A percentile compares a stretch with the other conserved stretches of the same genome.
phyloP scores from a whole-genome alignment of 92 coral and sea anemone genomes.

The Zoanthus solanderi region DNA sequence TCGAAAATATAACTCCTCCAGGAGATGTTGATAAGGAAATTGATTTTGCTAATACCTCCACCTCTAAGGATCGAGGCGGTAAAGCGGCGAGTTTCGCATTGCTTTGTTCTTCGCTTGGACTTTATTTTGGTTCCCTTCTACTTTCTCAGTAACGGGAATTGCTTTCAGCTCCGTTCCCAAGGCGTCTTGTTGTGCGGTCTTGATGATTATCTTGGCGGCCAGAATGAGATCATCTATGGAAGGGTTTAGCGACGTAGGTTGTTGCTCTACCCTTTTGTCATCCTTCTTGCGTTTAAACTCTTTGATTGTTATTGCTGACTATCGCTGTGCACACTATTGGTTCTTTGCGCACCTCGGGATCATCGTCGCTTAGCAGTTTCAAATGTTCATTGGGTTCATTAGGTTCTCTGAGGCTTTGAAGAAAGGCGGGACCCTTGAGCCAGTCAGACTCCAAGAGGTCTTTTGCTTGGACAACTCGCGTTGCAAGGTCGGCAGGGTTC shows the following conservation, averaged over 20 bases:
- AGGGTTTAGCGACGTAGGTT: slow-evolving; percentile 1
- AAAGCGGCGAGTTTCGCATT: slow-evolving; percentile 14
- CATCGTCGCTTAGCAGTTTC: not conserved
- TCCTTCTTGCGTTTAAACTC: slow-evolving; percentile 3
- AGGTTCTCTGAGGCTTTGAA: not conserved
- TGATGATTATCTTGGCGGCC: not conserved
- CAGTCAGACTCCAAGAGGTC: slow-evolving; percentile 29
- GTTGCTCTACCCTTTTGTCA: not conserved
- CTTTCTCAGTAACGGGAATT: not conserved
- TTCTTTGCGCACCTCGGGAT: slow-evolving; percentile 15
- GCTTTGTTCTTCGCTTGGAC: not conserved
- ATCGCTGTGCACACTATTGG: not conserved
- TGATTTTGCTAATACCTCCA: too few relatives aligned
- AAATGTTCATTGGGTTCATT: not conserved
- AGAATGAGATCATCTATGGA: not conserved
- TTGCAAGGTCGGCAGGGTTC: slow-evolving; percentile 61
- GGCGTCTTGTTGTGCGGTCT: slow-evolving; percentile 2
- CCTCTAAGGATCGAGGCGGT: slow-evolving; percentile 29
- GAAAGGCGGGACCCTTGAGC: slow-evolving; percentile 32
- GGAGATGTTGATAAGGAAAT: too few relatives aligned
- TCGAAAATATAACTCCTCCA: too few relatives aligned
- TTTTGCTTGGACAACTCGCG: slow-evolving; percentile 33
- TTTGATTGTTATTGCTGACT: not conserved
- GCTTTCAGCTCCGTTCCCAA: not conserved
- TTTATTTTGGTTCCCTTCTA: not conserved